A percentile compares a stretch with the other conserved stretches of the same genome.
Evolutionary conservation across 2,113 vertebrate species (phyloP).

Genomic region (Chiloscyllium plagiosum): DNA sequence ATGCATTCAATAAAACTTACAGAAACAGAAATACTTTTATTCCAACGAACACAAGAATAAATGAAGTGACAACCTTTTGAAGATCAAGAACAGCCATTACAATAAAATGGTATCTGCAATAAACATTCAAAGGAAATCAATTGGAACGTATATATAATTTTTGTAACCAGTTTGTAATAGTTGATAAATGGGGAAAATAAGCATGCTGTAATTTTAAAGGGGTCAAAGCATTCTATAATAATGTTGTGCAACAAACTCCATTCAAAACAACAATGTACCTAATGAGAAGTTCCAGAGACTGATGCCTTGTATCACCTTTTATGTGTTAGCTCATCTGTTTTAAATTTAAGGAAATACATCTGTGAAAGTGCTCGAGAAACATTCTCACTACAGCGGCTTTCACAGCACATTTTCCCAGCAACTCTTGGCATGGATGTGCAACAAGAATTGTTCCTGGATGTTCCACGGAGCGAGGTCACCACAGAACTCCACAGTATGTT

Average conservation of each 20-base stretch:
- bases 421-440: not conserved
- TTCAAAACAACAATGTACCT: not conserved
- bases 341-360: conserved; percentile 10
- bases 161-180: not conserved
- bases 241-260: not conserved
- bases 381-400: not conserved
- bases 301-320: not conserved
- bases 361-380: not conserved
- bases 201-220: not conserved
- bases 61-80: not conserved
- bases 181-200: not conserved
- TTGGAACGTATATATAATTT: not conserved
- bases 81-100: not conserved
- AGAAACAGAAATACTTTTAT: conserved; percentile 18
- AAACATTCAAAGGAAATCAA: not conserved
- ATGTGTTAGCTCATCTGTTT: not conserved
- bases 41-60: not conserved
- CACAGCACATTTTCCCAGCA: not conserved
- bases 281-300: not conserved
- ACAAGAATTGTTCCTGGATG: not conserved
- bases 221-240: not conserved
- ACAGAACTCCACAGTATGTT: not conserved
- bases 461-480: conserved; percentile 12
- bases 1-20: not conserved
- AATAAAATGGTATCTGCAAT: not conserved